Conservation (phyloP, 1,140 invertebrate species). For the Caligus rogercresseyi region DNA sequence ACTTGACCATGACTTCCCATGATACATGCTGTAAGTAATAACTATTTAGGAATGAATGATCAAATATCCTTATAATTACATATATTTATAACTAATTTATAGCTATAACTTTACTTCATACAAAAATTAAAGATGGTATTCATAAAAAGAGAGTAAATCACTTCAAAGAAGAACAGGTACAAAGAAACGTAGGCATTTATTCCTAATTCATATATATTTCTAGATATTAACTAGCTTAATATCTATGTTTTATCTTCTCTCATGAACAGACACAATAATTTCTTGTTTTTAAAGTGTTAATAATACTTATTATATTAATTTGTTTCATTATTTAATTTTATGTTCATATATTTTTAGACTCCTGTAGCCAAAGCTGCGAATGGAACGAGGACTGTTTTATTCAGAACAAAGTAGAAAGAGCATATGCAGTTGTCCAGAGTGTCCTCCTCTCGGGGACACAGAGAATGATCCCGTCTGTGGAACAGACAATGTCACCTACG, state of each 20-base stretch:
- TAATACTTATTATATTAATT: background rate
- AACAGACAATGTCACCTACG: constrained; percentile 1
- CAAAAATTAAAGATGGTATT: no score
- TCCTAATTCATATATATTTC: no score
- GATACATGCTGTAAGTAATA: background rate
- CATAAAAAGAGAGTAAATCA: no score
- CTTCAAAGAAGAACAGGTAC: no score
- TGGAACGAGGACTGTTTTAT: background rate
- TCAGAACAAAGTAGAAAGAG: background rate
- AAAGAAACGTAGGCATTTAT: no score
- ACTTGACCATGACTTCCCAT: background rate
- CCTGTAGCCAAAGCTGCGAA: background rate
- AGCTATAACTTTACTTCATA: background rate
- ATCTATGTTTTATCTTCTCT: no score
- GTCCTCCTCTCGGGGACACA: background rate
- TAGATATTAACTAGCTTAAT: no score
- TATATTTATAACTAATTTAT: background rate
- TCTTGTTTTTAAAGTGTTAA: no score
- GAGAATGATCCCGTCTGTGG: background rate
- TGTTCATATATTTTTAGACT: background rate
- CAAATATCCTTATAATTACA: background rate
- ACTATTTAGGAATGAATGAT: no score
- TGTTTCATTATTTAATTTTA: background rate
- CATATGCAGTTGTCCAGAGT: background rate
- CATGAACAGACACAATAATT: no score